These are phyloP conservation scores for Nomia melanderi DNA, from an alignment of 1,140 invertebrate genomes.

Conservation along the genomic window DNA sequence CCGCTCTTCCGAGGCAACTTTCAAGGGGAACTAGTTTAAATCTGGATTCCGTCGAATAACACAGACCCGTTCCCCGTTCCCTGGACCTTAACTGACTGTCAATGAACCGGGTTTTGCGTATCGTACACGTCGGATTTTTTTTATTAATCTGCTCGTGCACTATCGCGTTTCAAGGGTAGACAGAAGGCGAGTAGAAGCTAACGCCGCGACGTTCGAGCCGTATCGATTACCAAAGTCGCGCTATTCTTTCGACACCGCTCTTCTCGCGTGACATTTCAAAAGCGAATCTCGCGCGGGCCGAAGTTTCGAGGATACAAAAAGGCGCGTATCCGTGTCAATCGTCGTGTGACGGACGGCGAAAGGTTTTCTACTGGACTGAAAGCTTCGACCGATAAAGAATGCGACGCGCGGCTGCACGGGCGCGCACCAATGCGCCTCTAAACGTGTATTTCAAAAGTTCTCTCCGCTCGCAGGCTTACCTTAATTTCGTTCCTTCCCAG, in stretches of 20 bases:
- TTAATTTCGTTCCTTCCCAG: background rate
- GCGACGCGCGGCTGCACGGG: background rate
- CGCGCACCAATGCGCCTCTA: too few relatives aligned
- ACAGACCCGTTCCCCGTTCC: slow-evolving; percentile 4
- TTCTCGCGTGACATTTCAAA: too few relatives aligned
- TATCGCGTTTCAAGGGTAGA: slow-evolving; percentile 39
- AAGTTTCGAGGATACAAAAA: too few relatives aligned
- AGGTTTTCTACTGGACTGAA: background rate
- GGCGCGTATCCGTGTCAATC: too few relatives aligned
- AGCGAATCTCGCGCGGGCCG: too few relatives aligned
- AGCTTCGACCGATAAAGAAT: slow-evolving; percentile 29
- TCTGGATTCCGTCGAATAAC: background rate
- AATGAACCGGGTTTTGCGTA: slow-evolving; percentile 18
- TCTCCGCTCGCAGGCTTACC: slow-evolving; percentile 17
- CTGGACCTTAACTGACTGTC: background rate
- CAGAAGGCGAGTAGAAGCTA: background rate
- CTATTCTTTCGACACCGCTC: background rate
- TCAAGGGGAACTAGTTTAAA: slow-evolving; percentile 32
- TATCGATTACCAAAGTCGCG: slow-evolving; percentile 19
- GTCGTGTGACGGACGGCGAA: too few relatives aligned
- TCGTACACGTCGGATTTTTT: background rate
- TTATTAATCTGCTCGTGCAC: background rate
- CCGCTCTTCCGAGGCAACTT: background rate
- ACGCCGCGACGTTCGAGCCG: background rate
- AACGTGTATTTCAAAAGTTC: background rate